Evolutionary conservation across 2,888 invertebrate species (phyloP), one percentile per base, ranked within the genome.

Genomic region (Limnephilus rhombicus): DNA sequence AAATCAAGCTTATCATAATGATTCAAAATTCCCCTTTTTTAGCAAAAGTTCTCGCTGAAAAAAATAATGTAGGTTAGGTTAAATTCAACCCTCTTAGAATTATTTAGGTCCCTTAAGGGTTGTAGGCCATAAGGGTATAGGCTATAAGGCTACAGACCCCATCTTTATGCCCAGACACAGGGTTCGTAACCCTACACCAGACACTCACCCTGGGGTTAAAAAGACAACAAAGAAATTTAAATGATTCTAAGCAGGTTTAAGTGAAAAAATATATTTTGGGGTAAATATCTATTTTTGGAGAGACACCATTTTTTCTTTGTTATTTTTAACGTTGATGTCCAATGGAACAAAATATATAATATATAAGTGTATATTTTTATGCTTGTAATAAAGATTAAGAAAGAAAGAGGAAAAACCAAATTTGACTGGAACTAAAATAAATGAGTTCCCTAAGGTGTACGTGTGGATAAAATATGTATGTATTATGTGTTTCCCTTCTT

Each of bases 171-270:
- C 31, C 82, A 82, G 82, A 15, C 82, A 15, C 82, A 18, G 82
- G 82, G 82, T 82, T 82, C 68, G 82, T 82, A 82, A 82, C 82
- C 82, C 34, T 15, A 82, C 18, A 82, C 29, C 68, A 68, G 68
- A 68, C 24, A 4, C 4, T 68, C 68, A 68, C 68, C 24, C 68
- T 68, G 68, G n/a, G 68, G 68, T 68, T 68, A 68, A 68, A 68
- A 68, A 68, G 68, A 68, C 2, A 68, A 68, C 68, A 68, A 68
- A 68, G 24, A 68, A 7, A 68, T 68, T n/a, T 68, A 68, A 68
- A 68, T 68, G 68, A 24, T 9, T n/a, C 24, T n/a, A 24, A 68
- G 68, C 68, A 68, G 68, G 68, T 68, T 53, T 53, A 53, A 18
- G 68, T 24, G 9, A 68, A 68, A 68, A 68, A 68, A 24, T 9